phyloP scores from a whole-genome alignment of 2,797 vertebrate species.

The Hypotaenidia philippensis region DNA sequence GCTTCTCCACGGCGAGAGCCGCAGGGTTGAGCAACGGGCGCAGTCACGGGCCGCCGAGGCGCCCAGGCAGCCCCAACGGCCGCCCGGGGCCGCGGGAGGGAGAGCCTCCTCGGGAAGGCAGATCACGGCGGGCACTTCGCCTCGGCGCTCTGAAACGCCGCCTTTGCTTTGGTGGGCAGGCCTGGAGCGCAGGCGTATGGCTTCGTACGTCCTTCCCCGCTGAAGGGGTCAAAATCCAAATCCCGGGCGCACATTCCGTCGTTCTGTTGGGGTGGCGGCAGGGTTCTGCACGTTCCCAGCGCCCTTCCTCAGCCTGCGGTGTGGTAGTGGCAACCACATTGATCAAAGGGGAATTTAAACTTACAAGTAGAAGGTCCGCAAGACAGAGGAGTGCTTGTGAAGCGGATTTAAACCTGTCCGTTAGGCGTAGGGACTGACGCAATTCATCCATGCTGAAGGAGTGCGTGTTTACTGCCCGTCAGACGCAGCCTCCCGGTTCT shows the following conservation, averaged over 20 bases:
- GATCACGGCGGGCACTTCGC: accelerated
- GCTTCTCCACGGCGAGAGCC: background rate
- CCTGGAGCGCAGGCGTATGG: accelerated
- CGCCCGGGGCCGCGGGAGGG: background rate
- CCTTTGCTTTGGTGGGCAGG: accelerated
- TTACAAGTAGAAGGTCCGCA: background rate
- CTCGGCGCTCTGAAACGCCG: background rate
- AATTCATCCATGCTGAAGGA: accelerated
- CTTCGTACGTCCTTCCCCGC: background rate
- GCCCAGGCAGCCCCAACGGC: background rate
- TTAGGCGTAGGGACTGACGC: background rate
- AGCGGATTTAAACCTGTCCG: accelerated
- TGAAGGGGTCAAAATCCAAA: too few relatives aligned
- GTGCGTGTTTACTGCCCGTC: accelerated
- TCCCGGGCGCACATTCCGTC: too few relatives aligned
- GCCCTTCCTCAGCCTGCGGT: too few relatives aligned
- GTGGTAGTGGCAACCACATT: background rate
- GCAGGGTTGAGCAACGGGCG: too few relatives aligned
- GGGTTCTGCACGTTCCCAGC: background rate
- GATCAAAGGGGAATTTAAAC: background rate
- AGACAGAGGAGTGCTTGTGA: background rate
- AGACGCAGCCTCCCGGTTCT: background rate
- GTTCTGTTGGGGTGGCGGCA: accelerated
- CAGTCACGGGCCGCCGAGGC: background rate
- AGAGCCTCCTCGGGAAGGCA: accelerated